Percentiles rank a stretch among this genome's conserved stretches.
phyloP scores from a whole-genome alignment of 2,797 vertebrate species.

The Eulemur rubriventer region DNA sequence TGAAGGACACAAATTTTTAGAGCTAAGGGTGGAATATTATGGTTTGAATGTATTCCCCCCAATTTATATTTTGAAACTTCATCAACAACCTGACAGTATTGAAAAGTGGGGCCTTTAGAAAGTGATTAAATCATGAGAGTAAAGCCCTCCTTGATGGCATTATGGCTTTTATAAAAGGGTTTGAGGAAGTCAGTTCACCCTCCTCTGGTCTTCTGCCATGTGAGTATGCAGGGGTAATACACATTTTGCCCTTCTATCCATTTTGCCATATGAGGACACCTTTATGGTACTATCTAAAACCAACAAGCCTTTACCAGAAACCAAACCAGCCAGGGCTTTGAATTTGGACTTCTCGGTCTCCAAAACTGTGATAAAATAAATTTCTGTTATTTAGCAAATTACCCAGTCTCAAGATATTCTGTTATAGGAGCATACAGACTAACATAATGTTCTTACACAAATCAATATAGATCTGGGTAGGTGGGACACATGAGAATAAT shows the following conservation, averaged over 20 bases:
- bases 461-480: background rate
- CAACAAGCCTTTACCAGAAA: background rate
- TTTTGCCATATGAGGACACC: background rate
- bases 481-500: background rate
- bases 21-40: too few relatives aligned
- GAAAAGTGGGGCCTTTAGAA: too few relatives aligned
- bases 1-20: too few relatives aligned
- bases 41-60: too few relatives aligned
- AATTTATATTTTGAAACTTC: too few relatives aligned
- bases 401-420: background rate
- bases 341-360: background rate
- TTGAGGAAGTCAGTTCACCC: too few relatives aligned
- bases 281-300: background rate
- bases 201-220: background rate
- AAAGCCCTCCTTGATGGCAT: too few relatives aligned
- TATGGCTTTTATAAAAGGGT: too few relatives aligned
- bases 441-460: background rate
- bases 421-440: background rate
- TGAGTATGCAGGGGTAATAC: background rate
- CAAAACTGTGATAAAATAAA: background rate
- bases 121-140: too few relatives aligned
- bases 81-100: too few relatives aligned
- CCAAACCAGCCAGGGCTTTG: background rate
- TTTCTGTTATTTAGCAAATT: background rate
- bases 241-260: background rate